Evolutionary conservation across 2,113 vertebrate species (phyloP).

Genomic region (Ranitomeya variabilis): DNA sequence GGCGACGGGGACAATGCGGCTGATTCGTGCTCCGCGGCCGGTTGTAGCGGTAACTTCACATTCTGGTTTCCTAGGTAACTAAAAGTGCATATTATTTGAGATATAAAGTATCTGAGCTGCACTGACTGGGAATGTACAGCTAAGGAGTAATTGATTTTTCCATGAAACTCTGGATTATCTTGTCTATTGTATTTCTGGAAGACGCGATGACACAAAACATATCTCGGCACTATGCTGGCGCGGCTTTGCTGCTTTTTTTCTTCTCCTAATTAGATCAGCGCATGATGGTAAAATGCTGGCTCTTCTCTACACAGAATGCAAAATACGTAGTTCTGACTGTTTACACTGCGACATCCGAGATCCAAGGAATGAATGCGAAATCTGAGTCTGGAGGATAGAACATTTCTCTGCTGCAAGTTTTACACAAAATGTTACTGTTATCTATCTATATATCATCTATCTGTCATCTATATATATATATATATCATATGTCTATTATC

Average conservation of each 20-base stretch:
- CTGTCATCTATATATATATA: not conserved
- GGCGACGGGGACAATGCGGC: slow-evolving; percentile 69
- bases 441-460: not conserved
- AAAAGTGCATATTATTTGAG: slow-evolving; percentile 71
- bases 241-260: slow-evolving; percentile 61
- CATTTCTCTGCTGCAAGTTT: not conserved
- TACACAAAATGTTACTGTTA: not conserved
- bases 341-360: slow-evolving; percentile 25
- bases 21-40: slow-evolving; percentile 48
- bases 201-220: slow-evolving; percentile 56
- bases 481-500: too few relatives aligned
- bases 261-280: slow-evolving; percentile 61
- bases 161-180: slow-evolving; percentile 63
- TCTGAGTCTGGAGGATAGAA: not conserved
- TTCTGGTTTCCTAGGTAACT: slow-evolving; percentile 79
- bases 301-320: slow-evolving; percentile 27
- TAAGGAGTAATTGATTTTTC: slow-evolving; percentile 75
- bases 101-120: slow-evolving; percentile 74
- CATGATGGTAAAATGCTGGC: slow-evolving; percentile 53
- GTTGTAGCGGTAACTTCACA: slow-evolving; percentile 72
- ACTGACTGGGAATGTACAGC: slow-evolving; percentile 67
- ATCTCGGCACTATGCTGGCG: slow-evolving; percentile 51
- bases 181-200: slow-evolving; percentile 61
- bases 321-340: slow-evolving; percentile 18
- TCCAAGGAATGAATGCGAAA: not conserved